phyloP scores from a whole-genome alignment of 2,113 vertebrate species.

The Arizona elegans region DNA sequence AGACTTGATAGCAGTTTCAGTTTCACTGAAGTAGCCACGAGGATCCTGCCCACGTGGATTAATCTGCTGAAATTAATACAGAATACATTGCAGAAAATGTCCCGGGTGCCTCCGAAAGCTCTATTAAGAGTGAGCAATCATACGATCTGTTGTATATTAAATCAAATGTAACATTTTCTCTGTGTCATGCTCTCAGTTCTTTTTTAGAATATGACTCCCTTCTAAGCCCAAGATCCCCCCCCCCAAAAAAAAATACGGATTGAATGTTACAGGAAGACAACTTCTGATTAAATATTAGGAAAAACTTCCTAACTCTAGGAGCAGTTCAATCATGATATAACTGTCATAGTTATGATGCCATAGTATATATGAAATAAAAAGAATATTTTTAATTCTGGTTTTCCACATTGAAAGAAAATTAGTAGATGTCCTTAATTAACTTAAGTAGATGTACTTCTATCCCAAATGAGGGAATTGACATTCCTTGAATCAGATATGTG shows the following conservation, averaged over 20 bases:
- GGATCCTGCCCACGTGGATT: not conserved
- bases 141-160: too few species aligned
- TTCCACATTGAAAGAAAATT: not conserved
- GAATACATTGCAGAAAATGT: not conserved
- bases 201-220: not conserved
- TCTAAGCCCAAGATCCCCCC: too few species aligned
- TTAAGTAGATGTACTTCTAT: not conserved
- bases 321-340: too few species aligned
- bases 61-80: not conserved
- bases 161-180: not conserved
- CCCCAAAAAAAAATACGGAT: too few species aligned
- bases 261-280: too few species aligned
- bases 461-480: not conserved
- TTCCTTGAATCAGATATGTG: not conserved
- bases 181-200: not conserved
- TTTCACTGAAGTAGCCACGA: not conserved
- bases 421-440: not conserved
- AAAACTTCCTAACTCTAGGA: not conserved
- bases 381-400: too few species aligned
- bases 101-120: too few species aligned
- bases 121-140: too few species aligned
- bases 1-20: not conserved
- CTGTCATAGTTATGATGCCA: not conserved
- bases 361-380: not conserved
- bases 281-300: too few species aligned